Conservation (phyloP, 2,888 invertebrate species). For the Drosophila imparisetae region DNA sequence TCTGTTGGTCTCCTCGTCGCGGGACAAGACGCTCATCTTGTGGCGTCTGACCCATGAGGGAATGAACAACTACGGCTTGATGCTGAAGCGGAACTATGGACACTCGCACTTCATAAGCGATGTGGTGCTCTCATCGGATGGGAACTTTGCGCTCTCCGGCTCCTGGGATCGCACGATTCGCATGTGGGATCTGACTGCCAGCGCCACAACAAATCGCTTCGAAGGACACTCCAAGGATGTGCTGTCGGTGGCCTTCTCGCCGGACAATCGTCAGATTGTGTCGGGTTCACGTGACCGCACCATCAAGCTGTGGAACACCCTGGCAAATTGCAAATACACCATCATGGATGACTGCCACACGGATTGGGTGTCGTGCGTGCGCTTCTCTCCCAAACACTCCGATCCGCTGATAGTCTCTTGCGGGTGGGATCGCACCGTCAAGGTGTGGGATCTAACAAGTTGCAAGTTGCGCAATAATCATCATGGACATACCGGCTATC, state of each 20-base stretch:
- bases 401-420: conserved; percentile 99
- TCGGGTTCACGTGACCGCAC: conserved; percentile 99
- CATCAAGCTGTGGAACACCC: conserved; percentile 99
- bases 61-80: conserved; percentile 96
- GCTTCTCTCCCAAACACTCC: conserved; percentile 98
- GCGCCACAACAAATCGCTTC: conserved; percentile 97
- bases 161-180: conserved; percentile 99
- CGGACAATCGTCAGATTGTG: conserved; percentile 99
- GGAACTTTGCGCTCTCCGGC: conserved; percentile 99
- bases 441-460: conserved; percentile 99
- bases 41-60: conserved; percentile 99
- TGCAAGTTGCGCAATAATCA: conserved; percentile 99
- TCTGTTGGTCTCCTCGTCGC: conserved; percentile 97
- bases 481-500: conserved; percentile 97
- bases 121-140: conserved; percentile 98
- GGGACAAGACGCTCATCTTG: conserved; percentile 96
- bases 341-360: conserved; percentile 97
- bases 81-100: conserved; percentile 96
- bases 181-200: conserved; percentile 98
- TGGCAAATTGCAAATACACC: conserved; percentile 99
- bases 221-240: conserved; percentile 99
- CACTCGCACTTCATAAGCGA: conserved; percentile 99
- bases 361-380: conserved; percentile 99
- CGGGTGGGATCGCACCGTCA: conserved; percentile 99
- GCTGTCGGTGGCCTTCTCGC: conserved; percentile 98